Conservation (phyloP, 2,113 vertebrate genomes). For the Benitochromis conjunctus region DNA sequence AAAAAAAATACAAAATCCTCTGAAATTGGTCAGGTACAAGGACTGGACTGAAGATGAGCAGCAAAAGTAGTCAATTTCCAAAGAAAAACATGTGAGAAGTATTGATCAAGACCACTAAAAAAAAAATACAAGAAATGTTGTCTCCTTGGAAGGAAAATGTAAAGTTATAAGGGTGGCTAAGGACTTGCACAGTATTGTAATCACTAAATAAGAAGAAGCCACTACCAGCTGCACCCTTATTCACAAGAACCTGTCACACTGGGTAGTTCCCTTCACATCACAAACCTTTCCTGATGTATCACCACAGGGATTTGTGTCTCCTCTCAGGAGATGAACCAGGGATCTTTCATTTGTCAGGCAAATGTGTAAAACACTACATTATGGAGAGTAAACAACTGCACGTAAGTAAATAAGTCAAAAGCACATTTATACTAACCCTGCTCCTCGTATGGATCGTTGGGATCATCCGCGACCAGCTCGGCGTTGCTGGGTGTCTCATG, state of each 20-base stretch:
- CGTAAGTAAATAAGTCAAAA: neutral
- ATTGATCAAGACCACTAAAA: neutral
- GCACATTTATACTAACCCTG: conserved; percentile 67
- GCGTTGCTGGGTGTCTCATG: conserved; percentile 94
- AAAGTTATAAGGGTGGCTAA: neutral
- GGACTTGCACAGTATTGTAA: neutral
- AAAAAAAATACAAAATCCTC: neutral
- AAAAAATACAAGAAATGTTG: neutral
- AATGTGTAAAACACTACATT: neutral
- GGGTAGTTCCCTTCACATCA: neutral
- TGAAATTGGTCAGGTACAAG: neutral
- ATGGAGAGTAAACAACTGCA: neutral
- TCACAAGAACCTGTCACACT: neutral
- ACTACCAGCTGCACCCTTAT: neutral
- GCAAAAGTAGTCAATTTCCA: neutral
- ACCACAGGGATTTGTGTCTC: neutral
- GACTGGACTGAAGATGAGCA: neutral
- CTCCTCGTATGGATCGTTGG: conserved; percentile 92
- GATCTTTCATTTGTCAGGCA: neutral
- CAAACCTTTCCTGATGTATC: neutral
- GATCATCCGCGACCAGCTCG: conserved; percentile 93
- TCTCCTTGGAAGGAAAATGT: neutral
- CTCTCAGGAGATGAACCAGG: neutral
- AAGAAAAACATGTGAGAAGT: neutral
- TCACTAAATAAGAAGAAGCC: neutral